Evolutionary conservation across 2,888 invertebrate genomes (phyloP).

Genomic region (Cephonodes hylas): DNA sequence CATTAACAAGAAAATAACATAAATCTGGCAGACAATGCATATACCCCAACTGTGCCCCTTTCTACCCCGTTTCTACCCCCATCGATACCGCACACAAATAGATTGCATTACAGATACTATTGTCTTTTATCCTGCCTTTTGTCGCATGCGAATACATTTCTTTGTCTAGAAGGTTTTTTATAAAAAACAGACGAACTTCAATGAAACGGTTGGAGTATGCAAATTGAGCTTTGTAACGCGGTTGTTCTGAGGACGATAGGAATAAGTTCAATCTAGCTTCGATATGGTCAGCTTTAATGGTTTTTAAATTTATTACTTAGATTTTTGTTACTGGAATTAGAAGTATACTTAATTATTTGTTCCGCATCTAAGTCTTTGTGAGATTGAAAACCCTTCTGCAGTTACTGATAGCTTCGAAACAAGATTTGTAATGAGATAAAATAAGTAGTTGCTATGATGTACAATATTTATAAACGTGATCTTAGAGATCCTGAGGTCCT

Average conservation of each 20-base stretch:
- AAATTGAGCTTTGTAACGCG: background rate
- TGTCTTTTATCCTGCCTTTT: conserved; percentile 57
- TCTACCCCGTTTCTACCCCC: conserved; percentile 71
- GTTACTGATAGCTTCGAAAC: too few species aligned
- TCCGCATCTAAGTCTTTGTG: too few species aligned
- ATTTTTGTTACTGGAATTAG: too few species aligned
- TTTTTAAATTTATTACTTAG: too few species aligned
- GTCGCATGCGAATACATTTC: conserved; percentile 12
- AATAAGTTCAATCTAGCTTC: background rate
- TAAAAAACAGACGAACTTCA: background rate
- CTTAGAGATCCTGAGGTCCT: too few species aligned
- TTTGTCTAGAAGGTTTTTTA: conserved; percentile 3
- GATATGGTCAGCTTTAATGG: too few species aligned
- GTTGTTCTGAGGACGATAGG: background rate
- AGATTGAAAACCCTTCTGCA: too few species aligned
- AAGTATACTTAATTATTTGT: too few species aligned
- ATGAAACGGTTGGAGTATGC: background rate
- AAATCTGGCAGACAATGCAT: conserved; percentile 70
- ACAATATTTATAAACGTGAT: too few species aligned
- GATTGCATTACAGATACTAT: conserved; percentile 76
- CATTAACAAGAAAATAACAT: conserved; percentile 70
- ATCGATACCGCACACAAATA: conserved; percentile 74
- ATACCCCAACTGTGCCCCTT: conserved; percentile 22
- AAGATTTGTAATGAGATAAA: too few species aligned
- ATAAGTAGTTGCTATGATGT: too few species aligned